These are phyloP conservation scores for Elmis aenea DNA, from an alignment of 2,888 invertebrate species.

Conservation along the genomic window DNA sequence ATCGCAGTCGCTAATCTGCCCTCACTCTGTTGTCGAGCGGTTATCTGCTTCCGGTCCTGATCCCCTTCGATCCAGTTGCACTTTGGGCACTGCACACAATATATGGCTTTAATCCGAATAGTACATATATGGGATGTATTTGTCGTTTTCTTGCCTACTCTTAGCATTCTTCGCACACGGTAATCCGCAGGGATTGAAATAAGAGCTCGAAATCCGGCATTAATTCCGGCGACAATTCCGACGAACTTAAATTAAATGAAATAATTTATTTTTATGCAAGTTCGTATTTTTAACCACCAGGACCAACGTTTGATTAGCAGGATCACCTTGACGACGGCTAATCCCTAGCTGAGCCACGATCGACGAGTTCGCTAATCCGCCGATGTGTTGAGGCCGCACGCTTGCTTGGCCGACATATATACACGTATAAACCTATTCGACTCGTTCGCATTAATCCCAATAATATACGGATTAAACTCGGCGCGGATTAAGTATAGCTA, in stretches of 20 bases:
- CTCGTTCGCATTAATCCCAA: constrained; percentile 41
- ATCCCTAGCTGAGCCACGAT: constrained; percentile 38
- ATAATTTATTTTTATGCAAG: too few relatives aligned
- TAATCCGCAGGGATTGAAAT: too few relatives aligned
- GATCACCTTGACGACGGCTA: constrained; percentile 39
- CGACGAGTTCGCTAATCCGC: constrained; percentile 57
- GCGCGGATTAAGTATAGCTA: constrained; percentile 44
- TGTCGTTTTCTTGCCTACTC: too few relatives aligned
- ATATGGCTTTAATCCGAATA: constrained; percentile 35
- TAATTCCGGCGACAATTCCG: too few relatives aligned
- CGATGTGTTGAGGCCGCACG: constrained; percentile 62
- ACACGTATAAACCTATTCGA: constrained; percentile 42
- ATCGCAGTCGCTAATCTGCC: constrained; percentile 37
- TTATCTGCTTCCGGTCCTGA: constrained; percentile 40
- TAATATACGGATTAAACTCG: constrained; percentile 47
- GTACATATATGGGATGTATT: too few relatives aligned
- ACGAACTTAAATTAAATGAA: too few relatives aligned
- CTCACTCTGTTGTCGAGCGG: constrained; percentile 35
- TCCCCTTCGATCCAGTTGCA: constrained; percentile 39
- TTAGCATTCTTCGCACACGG: too few relatives aligned
- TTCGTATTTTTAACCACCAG: too few relatives aligned
- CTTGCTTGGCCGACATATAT: constrained; percentile 47
- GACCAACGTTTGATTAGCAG: constrained; percentile 27
- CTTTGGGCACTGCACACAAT: constrained; percentile 28
- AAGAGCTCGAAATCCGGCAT: too few relatives aligned